phyloP scores from a whole-genome alignment of 2,113 vertebrate species.

The Eudorcas thomsonii region DNA sequence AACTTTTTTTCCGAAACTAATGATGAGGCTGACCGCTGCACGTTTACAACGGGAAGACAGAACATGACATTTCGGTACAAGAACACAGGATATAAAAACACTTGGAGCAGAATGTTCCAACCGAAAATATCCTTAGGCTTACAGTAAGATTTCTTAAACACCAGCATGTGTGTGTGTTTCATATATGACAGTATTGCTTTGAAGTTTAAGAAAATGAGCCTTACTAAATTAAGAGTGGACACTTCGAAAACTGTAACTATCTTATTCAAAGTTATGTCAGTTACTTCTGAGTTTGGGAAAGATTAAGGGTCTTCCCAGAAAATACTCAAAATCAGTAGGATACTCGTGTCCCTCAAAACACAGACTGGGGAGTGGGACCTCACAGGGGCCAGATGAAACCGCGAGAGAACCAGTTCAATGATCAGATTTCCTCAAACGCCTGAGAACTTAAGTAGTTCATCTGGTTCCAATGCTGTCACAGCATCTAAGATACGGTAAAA shows the following conservation, averaged over 20 bases:
- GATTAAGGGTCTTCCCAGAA: neutral
- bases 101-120: neutral
- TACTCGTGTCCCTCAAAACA: neutral
- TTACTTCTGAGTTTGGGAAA: conserved; percentile 5
- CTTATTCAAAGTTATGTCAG: neutral
- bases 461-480: neutral
- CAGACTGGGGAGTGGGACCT: neutral
- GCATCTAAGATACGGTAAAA: neutral
- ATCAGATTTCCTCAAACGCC: conserved; percentile 24
- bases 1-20: neutral
- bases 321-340: neutral
- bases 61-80: neutral
- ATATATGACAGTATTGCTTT: neutral
- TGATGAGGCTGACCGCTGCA: neutral
- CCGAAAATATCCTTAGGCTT: neutral
- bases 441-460: neutral
- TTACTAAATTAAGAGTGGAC: neutral
- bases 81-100: neutral
- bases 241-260: neutral
- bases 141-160: neutral
- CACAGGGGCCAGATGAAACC: neutral
- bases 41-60: neutral
- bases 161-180: neutral
- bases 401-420: neutral
- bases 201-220: neutral